A percentile compares a stretch with the other conserved stretches of the same genome.
Evolutionary conservation across 2,113 vertebrate species (phyloP).

Genomic region (cattle (Bos taurus)): ARS-UCD2.0 NC_037335.1:34434001-34434500

Average conservation of each 20-base stretch:
- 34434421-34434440: not conserved
- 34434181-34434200: not conserved
- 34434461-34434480: not conserved
- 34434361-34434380: not conserved
- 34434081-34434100: not conserved
- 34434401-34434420: not conserved
- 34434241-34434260: conserved; percentile 1
- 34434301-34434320: not conserved
- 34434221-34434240: not conserved
- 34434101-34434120: not conserved
- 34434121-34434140: not conserved
- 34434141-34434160: not conserved
- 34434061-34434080: not conserved
- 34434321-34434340: not conserved
- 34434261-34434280: not conserved
- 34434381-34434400: not conserved
- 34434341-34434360: not conserved
- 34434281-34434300: not conserved
- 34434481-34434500: not conserved
- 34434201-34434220: not conserved
- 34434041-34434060: not conserved
- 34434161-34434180: not conserved
- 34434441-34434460: not conserved
- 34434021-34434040: not conserved
- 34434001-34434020: not conserved